These are phyloP conservation scores for Heteromurus nitidus DNA, from an alignment of 2,888 invertebrate genomes.

Conservation along the genomic window DNA sequence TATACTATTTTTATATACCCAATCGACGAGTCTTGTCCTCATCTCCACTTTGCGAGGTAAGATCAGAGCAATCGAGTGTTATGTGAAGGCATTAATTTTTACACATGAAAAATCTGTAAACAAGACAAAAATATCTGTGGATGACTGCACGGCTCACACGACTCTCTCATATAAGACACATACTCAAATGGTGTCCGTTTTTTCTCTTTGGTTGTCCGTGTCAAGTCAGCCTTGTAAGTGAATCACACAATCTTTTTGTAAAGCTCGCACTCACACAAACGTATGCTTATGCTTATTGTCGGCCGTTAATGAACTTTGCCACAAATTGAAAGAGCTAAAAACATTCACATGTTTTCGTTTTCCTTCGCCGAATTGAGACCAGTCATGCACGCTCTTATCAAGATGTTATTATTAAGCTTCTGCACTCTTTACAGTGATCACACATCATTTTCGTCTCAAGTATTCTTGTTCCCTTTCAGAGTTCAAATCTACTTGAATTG, in stretches of 20 bases:
- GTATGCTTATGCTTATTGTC: background rate
- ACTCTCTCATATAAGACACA: no score
- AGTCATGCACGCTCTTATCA: background rate
- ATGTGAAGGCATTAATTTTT: background rate
- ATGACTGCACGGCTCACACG: no score
- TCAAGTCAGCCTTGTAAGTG: background rate
- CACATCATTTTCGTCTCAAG: constrained; percentile 1
- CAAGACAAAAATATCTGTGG: background rate
- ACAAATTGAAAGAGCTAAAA: no score
- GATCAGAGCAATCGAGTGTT: background rate
- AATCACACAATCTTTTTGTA: constrained; percentile 10
- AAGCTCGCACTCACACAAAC: constrained; percentile 1
- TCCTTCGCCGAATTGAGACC: constrained; percentile 3
- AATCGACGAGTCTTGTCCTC: constrained; percentile 11
- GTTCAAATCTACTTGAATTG: background rate
- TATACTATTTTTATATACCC: background rate
- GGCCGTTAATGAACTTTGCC: constrained; percentile 53
- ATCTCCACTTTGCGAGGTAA: constrained; percentile 12
- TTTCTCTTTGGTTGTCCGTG: background rate
- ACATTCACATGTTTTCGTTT: constrained; percentile 28
- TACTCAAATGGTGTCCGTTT: background rate
- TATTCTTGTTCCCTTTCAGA: constrained; percentile 14
- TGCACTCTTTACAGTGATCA: background rate
- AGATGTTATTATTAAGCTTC: background rate
- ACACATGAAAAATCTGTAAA: constrained; percentile 18